Evolutionary conservation across 2,888 invertebrate genomes (phyloP).

Genomic region (Agrotis clavis): DNA sequence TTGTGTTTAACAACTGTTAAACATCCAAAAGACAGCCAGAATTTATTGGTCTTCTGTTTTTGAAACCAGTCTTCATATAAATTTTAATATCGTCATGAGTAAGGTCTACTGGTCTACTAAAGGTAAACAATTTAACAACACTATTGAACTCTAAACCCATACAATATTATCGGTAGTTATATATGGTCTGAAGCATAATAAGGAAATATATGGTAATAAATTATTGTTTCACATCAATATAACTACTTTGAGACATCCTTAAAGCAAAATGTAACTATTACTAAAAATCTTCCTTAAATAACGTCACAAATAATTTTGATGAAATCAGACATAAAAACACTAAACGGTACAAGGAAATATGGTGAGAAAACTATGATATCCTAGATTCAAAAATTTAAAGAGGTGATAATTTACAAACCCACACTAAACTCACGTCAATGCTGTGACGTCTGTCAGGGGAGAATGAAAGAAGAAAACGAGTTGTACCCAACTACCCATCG

Average conservation of each 20-base stretch:
- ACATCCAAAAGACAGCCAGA: too few relatives aligned
- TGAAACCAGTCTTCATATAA: too few relatives aligned
- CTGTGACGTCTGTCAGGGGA: too few relatives aligned
- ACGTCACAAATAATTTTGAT: background rate
- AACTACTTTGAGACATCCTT: background rate
- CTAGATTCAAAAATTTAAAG: too few relatives aligned
- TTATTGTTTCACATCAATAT: slow-evolving; percentile 2
- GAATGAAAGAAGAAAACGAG: too few relatives aligned
- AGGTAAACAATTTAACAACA: slow-evolving; percentile 25
- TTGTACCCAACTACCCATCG: too few relatives aligned
- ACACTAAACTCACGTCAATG: too few relatives aligned
- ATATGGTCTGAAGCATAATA: slow-evolving; percentile 8
- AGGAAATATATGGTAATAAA: slow-evolving; percentile 39
- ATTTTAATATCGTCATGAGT: background rate
- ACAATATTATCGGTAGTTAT: slow-evolving; percentile 27
- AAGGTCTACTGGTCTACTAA: background rate
- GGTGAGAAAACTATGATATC: background rate
- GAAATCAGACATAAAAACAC: background rate
- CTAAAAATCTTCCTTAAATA: background rate
- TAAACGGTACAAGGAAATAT: background rate
- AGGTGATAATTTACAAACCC: too few relatives aligned
- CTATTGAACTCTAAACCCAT: slow-evolving; percentile 21
- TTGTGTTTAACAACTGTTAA: too few relatives aligned
- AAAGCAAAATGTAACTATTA: background rate
- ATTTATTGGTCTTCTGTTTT: too few relatives aligned